Base-by-base conservation (phyloP, 2,888 invertebrate species). In the Eumerus sabulonum region DNA sequence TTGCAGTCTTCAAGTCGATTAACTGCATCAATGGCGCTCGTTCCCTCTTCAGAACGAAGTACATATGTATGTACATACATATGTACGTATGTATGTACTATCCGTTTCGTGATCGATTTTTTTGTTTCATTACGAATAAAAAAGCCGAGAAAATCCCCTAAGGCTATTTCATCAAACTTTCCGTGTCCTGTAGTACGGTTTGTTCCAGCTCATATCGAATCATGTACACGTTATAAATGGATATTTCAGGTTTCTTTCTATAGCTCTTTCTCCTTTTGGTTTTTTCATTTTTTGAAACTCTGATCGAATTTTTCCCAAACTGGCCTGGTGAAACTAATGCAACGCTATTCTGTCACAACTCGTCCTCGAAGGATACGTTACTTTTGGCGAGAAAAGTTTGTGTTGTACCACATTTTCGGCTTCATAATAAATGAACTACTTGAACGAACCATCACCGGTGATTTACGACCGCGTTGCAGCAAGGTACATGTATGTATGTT, bases 351-450 rank as follows among this genome's bases (percentile, higher is more conserved):
- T 54, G 73, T 59, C 48, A 38, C 50, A 27, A 27, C 44, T 36
- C n/a, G 36, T 60, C 50, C 45, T 50, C 44, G 11, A 62, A 68
- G 74, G 74, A 68, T 56, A 62, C 62, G 74, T 74, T 67, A 74
- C 67, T 67, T 68, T 50, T 42, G 38, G 42, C 40, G 48, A 12
- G 48, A 38, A 18, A 50, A 50, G 3, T 27, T 27, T 27, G 27
- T 4, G 27, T 7, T 27, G 27, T 57, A 50, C 3, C 27, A 27
- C 27, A 51, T 48, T 51, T 57, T 67, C 11, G 45, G 62, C 50
- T 51, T 45, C 45, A 74, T 67, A 74, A 74, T 74, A 74, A 74
- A 74, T 74, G 67, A 67, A 74, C 67, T 68, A 38, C 56, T 68
- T 51, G 67, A 62, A 57, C 50, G 50, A 45, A 48, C 54, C 67